Evolutionary conservation across 2,797 vertebrate species (phyloP), one percentile per base, ranked within the genome.

Genomic region (Gambelia wislizenii): DNA sequence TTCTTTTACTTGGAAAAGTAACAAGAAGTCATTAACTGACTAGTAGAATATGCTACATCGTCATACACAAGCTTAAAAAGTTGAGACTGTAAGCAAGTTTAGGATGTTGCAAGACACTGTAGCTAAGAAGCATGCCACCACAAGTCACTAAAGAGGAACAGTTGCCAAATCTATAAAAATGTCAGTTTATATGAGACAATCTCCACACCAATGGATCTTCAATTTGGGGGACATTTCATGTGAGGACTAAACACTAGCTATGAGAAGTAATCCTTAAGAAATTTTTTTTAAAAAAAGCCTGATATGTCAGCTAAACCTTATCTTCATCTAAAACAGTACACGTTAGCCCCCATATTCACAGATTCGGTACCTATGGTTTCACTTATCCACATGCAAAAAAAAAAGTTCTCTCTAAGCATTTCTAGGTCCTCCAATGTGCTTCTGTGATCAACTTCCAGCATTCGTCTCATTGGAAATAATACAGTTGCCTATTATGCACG

Each of bases 1-100:
- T 77, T 20, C n/a, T 61, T 77, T 44, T 6, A 49, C 76, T 79
- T 77, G 83, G 75, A 91, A 84, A 84, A 84, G 88, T 22, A 93
- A 84, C 16, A 47, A 30, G 7, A 79, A 79, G 77, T 79, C 52
- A n/a, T 79, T 52, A 84, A 42, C 20, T 84, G n/a, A 74, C 44
- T 36, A 22, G 25, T 6, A 77, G 42, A 47, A 72, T 25, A 54
- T 4, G 18, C 12, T 25, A 70, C 39, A 8, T 42, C 33, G 30
- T 82, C 30, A 70, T 33, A 59, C 6, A 12, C 44, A 54, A 33
- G 5, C 42, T 30, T 13, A 54, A 52, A 18, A 5, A 42, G 2
- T 16, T 69, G 47, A 84, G 84, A n/a, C 1, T 52, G 49, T 49
- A 79, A 59, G 20, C 20, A 44, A 59, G 30, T 9, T 39, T 85